Percentiles rank a stretch among this genome's conserved stretches.
Evolutionary conservation across 2,888 invertebrate species (phyloP).

Genomic region (Leptopilina myrica): DNA sequence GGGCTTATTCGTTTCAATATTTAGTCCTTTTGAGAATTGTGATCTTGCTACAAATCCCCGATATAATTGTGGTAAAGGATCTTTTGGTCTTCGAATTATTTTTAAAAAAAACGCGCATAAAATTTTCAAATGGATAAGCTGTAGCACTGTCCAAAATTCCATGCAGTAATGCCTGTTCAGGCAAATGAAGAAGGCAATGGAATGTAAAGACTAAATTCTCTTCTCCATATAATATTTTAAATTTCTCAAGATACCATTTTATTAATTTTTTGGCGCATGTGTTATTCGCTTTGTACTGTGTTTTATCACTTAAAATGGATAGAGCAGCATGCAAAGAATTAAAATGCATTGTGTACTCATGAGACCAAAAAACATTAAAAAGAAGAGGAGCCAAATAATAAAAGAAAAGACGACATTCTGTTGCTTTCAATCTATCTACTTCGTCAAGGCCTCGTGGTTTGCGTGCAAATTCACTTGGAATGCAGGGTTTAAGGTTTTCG

Average conservation of each 20-base stretch:
- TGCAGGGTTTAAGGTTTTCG: neutral
- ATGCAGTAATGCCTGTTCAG: neutral
- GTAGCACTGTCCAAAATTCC: neutral
- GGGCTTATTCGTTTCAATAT: neutral
- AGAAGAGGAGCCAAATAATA: slow-evolving; percentile 55
- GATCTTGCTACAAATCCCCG: neutral
- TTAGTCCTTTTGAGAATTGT: neutral
- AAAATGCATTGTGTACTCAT: slow-evolving; percentile 53
- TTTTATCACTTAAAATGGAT: slow-evolving; percentile 48
- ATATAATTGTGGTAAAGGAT: slow-evolving; percentile 4
- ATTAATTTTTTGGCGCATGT: slow-evolving; percentile 50
- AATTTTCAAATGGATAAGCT: neutral
- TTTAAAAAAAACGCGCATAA: neutral
- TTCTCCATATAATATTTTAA: slow-evolving; percentile 50
- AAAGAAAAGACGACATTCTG: slow-evolving; percentile 47
- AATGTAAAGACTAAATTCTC: slow-evolving; percentile 19
- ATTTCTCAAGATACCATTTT: slow-evolving; percentile 51
- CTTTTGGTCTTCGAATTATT: neutral
- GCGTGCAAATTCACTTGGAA: neutral
- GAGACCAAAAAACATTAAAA: slow-evolving; percentile 44
- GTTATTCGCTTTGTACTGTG: slow-evolving; percentile 24
- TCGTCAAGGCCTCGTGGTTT: slow-evolving; percentile 3
- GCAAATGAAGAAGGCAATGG: slow-evolving; percentile 1
- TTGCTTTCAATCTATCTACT: slow-evolving; percentile 49
- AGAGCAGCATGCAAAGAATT: slow-evolving; percentile 52